A percentile compares a stretch with the other conserved stretches of the same genome.
phyloP scores from a whole-genome alignment of 2,113 vertebrate genomes.

The Scomber colias region DNA sequence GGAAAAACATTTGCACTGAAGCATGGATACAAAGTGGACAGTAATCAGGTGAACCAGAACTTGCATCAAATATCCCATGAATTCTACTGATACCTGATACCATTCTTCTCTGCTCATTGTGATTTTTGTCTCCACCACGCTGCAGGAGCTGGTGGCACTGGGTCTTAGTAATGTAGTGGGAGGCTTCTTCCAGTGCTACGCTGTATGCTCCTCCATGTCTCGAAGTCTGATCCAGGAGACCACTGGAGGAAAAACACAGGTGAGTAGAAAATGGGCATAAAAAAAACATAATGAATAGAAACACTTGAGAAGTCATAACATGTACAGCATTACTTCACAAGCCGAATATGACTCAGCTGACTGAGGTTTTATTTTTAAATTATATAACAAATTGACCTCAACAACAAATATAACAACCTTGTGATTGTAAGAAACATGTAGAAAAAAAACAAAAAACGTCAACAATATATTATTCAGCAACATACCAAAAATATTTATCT shows the following conservation, averaged over 20 bases:
- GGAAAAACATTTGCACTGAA: slow-evolving; percentile 97
- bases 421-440: not conserved
- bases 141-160: slow-evolving; percentile 93
- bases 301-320: not conserved
- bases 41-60: slow-evolving; percentile 90
- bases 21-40: slow-evolving; percentile 96
- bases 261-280: slow-evolving; percentile 34
- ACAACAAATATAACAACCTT: not conserved
- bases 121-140: not conserved
- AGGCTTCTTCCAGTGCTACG: slow-evolving; percentile 94
- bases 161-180: slow-evolving; percentile 92
- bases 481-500: not conserved
- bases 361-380: not conserved
- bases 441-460: not conserved
- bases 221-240: slow-evolving; percentile 94
- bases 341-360: not conserved
- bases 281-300: slow-evolving; percentile 4
- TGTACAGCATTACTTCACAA: not conserved
- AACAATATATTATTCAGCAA: not conserved
- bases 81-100: not conserved
- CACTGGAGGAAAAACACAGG: slow-evolving; percentile 94
- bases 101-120: not conserved
- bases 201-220: slow-evolving; percentile 96
- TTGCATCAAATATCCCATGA: not conserved
- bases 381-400: not conserved